Evolutionary conservation across 2,888 invertebrate species (phyloP), one percentile per base, ranked within the genome.

Genomic region (Drosophila anceps): DNA sequence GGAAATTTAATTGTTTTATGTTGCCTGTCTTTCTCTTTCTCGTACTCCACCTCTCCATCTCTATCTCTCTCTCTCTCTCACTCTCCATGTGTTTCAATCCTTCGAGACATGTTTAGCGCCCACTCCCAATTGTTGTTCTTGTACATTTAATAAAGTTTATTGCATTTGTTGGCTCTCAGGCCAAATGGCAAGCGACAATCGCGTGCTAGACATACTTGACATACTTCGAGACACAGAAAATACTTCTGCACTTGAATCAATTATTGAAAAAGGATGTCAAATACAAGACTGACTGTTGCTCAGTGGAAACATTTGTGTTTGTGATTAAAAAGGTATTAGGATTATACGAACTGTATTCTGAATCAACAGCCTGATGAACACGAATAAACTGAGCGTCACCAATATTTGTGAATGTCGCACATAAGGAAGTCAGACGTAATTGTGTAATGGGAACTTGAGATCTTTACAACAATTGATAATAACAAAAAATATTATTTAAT

Each of bases 141-240:
- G 50, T 44, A 43, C 51, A 55, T 73, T 82, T 79, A 70, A 79
- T 82, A 79, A 72, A 84, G 55, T 76, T 88, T 79, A 87, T 82
- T 76, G 82, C 82, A 68, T 84, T 77, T 53, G 46, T 12, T 44
- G 24, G 24, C 33, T 29, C 24, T 7, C 55, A 15, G 20, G 35
- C n/a, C 43, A 29, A 69, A 55, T 58, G 79, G 62, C 46, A 75
- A 74, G 75, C 70, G 76, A 65, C 46, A 79, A 77, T 77, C 80
- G 77, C 77, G 77, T 77, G 77, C 41, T 33, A 53, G 44, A 31
- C 55, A 66, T 58, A 31, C 48, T 50, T 77, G 76, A 74, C 76
- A 77, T 58, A 79, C 57, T 68, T 76, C 48, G 29, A 53, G 50
- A 33, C 53, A 46, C 48, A 24, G 31, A 48, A 39, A 44, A 60